Evolutionary conservation across 30 jellyfish, hydroid and myxozoan genomes (phyloP).

Genomic region (Chrysaora quinquecirrha): DNA sequence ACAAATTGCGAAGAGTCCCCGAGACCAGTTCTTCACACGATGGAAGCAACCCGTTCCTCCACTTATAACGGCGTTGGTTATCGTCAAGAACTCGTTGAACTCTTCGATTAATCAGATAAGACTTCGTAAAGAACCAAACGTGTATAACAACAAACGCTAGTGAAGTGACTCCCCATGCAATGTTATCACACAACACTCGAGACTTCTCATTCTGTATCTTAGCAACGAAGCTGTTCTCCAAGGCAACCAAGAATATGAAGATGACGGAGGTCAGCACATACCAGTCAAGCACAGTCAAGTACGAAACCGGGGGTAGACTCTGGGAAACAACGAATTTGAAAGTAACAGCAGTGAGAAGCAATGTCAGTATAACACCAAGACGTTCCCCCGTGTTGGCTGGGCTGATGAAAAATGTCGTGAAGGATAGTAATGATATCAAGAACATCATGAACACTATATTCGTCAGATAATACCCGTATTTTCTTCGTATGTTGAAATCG

Average conservation of each 20-base stretch:
- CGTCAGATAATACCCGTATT: constrained; percentile 75
- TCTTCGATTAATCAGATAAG: constrained; percentile 13
- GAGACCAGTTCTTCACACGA: constrained; percentile 59
- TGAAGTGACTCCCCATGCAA: constrained; percentile 40
- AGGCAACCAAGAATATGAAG: constrained; percentile 79
- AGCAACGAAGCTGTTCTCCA: constrained; percentile 82
- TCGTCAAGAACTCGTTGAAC: constrained; percentile 21
- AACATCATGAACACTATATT: constrained; percentile 86
- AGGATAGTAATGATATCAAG: constrained; percentile 83
- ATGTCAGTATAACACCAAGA: constrained; percentile 84
- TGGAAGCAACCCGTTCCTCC: constrained; percentile 68
- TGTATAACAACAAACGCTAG: constrained; percentile 30
- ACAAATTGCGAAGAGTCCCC: constrained; percentile 14
- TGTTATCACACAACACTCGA: constrained; percentile 1
- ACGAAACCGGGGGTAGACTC: constrained; percentile 89
- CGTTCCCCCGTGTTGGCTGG: constrained; percentile 81
- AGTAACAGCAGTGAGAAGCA: constrained; percentile 89
- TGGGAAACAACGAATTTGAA: constrained; percentile 89
- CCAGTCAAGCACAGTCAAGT: constrained; percentile 85
- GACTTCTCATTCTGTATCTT: background rate
- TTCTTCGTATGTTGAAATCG: constrained; percentile 78
- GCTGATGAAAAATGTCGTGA: constrained; percentile 80
- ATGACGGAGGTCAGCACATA: constrained; percentile 80
- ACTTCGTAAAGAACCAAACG: constrained; percentile 18
- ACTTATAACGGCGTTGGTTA: constrained; percentile 61